Evolutionary conservation across 2,113 vertebrate species (phyloP).

Genomic region (Platysternon megacephalum): DNA sequence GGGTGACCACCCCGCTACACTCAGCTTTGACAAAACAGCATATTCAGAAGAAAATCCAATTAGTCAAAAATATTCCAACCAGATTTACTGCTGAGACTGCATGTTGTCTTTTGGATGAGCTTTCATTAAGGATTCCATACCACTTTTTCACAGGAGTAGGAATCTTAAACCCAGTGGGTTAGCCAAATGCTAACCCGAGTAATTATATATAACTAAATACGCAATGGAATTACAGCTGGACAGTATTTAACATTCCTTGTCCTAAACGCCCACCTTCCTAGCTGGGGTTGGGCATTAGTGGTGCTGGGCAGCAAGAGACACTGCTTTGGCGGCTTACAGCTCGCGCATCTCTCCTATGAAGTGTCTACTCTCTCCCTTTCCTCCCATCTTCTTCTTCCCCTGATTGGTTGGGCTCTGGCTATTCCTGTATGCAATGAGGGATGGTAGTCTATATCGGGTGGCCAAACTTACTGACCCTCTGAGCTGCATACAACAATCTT

Average conservation of each 20-base stretch:
- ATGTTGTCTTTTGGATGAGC: not conserved
- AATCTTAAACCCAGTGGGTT: not conserved
- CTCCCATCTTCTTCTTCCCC: not conserved
- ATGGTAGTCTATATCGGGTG: not conserved
- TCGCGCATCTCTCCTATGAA: not conserved
- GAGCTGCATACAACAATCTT: too few relatives aligned
- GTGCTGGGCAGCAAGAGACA: not conserved
- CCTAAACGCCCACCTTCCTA: not conserved
- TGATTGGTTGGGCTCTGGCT: not conserved
- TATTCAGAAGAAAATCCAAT: not conserved
- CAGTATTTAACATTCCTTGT: not conserved
- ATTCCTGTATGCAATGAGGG: not conserved
- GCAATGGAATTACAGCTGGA: not conserved
- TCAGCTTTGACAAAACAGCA: not conserved
- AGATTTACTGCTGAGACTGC: not conserved
- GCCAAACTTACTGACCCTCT: too few relatives aligned
- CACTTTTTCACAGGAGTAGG: not conserved
- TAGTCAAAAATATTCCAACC: not conserved
- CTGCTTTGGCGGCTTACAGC: not conserved
- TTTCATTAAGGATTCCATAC: not conserved
- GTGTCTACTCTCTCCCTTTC: not conserved
- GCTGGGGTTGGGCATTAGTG: not conserved
- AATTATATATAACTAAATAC: not conserved
- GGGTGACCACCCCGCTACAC: too few relatives aligned
- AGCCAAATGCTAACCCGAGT: not conserved